Percentiles rank a stretch among this genome's conserved stretches.
phyloP scores from a whole-genome alignment of 1,140 invertebrate genomes.

The Aphelenchoides besseyi region DNA sequence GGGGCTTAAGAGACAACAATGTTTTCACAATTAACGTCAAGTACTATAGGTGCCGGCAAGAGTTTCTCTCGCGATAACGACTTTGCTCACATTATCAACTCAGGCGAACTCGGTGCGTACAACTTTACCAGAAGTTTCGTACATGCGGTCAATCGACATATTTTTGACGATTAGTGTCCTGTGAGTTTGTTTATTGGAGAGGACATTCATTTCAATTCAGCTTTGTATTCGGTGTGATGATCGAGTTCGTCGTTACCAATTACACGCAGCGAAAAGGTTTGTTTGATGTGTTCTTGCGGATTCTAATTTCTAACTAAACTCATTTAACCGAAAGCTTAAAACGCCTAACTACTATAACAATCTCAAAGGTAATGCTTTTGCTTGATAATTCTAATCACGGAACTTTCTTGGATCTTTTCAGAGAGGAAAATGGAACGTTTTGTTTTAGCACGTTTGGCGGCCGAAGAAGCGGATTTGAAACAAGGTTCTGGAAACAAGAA shows the following conservation, averaged over 20 bases:
- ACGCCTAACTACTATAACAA: neutral
- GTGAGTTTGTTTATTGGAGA: constrained; percentile 8
- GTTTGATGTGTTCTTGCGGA: neutral
- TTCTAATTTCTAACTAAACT: neutral
- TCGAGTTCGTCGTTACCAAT: constrained; percentile 45
- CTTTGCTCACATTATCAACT: constrained; percentile 65
- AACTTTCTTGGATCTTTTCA: no score
- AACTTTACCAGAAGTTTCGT: constrained; percentile 52
- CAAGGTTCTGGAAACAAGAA: neutral
- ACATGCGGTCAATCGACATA: constrained; percentile 48
- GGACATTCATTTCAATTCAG: no score
- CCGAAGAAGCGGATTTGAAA: constrained; percentile 19
- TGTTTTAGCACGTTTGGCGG: constrained; percentile 5
- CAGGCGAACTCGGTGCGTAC: constrained; percentile 51
- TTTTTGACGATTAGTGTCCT: constrained; percentile 39
- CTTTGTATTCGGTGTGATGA: constrained; percentile 49
- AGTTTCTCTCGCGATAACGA: constrained; percentile 77
- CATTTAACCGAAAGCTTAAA: neutral
- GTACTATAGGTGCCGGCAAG: constrained; percentile 77
- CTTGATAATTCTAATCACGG: no score
- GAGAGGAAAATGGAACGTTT: neutral
- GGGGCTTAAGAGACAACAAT: no score
- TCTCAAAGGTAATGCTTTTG: neutral
- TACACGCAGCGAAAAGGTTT: constrained; percentile 46
- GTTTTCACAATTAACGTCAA: no score